Evolutionary conservation across 2,797 vertebrate genomes (phyloP).

Genomic region (Paguma larvata): DNA sequence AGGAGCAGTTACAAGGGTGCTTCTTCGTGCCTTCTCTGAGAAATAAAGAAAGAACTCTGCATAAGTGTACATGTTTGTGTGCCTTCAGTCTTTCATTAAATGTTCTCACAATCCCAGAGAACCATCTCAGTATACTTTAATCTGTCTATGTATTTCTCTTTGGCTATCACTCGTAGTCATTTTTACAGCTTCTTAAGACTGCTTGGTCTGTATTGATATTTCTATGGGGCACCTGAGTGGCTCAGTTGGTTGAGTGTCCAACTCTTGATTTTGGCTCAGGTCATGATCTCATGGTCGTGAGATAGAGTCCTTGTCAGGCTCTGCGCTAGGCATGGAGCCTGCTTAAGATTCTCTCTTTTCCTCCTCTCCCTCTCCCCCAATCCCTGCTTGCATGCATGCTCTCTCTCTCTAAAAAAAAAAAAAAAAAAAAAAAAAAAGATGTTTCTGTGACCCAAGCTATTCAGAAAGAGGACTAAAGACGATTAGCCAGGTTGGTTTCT

Average conservation of each 20-base stretch:
- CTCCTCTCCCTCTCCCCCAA: too few species aligned
- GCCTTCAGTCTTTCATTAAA: not conserved
- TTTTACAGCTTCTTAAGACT: conserved; percentile 32
- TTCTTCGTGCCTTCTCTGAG: not conserved
- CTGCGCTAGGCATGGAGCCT: too few species aligned
- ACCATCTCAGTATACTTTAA: not conserved
- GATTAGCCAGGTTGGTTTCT: not conserved
- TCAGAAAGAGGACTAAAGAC: not conserved
- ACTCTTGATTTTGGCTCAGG: too few species aligned
- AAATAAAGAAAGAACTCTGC: not conserved
- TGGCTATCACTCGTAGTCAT: not conserved
- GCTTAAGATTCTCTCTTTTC: too few species aligned
- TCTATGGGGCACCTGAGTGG: not conserved
- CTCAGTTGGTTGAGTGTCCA: too few species aligned
- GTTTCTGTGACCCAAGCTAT: not conserved
- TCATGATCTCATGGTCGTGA: too few species aligned
- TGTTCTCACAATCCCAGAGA: not conserved
- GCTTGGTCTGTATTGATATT: not conserved
- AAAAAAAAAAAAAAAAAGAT: not conserved
- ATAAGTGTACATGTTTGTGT: not conserved
- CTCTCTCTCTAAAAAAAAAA: too few species aligned
- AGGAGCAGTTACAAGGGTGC: not conserved
- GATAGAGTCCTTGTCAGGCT: too few species aligned
- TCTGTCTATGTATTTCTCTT: not conserved
- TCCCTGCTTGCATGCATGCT: too few species aligned